A percentile compares a stretch with the other conserved stretches of the same genome.
phyloP scores from a whole-genome alignment of 2,888 invertebrate species.

The Agonum fuliginosum region DNA sequence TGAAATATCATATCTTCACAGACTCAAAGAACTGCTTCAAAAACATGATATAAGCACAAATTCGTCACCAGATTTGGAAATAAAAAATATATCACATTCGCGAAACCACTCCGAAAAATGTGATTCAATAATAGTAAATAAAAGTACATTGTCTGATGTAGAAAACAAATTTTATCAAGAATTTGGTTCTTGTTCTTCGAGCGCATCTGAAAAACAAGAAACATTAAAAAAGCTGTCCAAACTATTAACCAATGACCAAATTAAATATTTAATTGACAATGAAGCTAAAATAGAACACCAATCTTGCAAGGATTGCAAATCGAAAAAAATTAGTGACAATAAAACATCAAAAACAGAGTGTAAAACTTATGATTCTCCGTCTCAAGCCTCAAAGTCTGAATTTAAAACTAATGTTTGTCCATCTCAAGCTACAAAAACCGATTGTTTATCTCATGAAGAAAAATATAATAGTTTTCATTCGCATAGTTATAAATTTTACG shows the following conservation, averaged over 20 bases:
- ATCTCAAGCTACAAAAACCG: no score
- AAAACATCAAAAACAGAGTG: not conserved
- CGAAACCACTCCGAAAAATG: not conserved
- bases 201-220: not conserved
- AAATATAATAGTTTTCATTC: constrained; percentile 14
- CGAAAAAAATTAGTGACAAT: not conserved
- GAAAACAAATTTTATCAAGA: constrained; percentile 11
- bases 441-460: no score
- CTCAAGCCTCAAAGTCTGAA: no score
- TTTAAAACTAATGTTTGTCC: no score
- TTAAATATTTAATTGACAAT: constrained; percentile 13
- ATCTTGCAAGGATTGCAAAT: constrained; percentile 5
- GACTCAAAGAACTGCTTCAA: constrained; percentile 73
- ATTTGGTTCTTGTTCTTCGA: constrained; percentile 1
- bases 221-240: constrained; percentile 13
- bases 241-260: constrained; percentile 49
- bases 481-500: constrained; percentile 1
- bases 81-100: not conserved
- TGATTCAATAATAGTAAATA: not conserved
- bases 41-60: constrained; percentile 61
- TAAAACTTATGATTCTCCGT: no score
- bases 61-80: constrained; percentile 5
- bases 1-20: constrained; percentile 76
- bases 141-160: constrained; percentile 4
- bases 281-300: constrained; percentile 3